Base-by-base conservation (phyloP, 2,888 invertebrate species). In the Cheilosia variabilis region DNA sequence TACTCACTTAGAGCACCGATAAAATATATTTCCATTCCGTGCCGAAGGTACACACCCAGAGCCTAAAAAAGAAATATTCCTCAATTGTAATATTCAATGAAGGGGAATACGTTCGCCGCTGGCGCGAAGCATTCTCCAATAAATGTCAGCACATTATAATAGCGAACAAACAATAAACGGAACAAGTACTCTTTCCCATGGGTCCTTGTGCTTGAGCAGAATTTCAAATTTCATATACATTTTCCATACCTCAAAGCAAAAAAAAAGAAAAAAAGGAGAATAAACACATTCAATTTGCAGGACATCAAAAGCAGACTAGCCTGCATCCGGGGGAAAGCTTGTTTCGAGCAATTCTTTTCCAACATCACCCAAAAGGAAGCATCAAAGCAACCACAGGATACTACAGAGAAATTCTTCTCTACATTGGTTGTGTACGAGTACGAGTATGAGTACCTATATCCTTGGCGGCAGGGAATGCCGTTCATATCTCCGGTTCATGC, bases 341-440 rank as follows among this genome's bases (percentile, higher is more conserved):
- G 47, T 57, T 34, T 47, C 31, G 57, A 57, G 31, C 10, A 43
- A 31, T 55, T 68, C 45, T 69, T 19, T 43, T 60, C 37, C 13
- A 37, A 47, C 17, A 17, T n/a, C 5, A 47, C 6, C n/a, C 4
- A 45, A 45, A 19, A 47, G 43, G 31, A 24, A 69, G 47, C 47
- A 45, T 69, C 57, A 69, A 69, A 69, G 69, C 34, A 45, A 69
- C 69, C 69, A 45, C 69, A 34, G 34, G 45, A 45, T 47, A 57
- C 31, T 34, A 9, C 4, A 47, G 22, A 43, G 17, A 45, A 69
- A 57, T 45, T 57, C 45, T 57, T 57, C 57, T 69, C 69, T 47
- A 22, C 22, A 31, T 31, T 31, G 31, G 31, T 2, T 31, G 9
- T 31, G 31, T 9, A 31, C 9, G 27, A 27, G 6, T 6, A 31